Evolutionary conservation across 1,140 invertebrate species (phyloP).

Genomic region (Micrasema minimum): DNA sequence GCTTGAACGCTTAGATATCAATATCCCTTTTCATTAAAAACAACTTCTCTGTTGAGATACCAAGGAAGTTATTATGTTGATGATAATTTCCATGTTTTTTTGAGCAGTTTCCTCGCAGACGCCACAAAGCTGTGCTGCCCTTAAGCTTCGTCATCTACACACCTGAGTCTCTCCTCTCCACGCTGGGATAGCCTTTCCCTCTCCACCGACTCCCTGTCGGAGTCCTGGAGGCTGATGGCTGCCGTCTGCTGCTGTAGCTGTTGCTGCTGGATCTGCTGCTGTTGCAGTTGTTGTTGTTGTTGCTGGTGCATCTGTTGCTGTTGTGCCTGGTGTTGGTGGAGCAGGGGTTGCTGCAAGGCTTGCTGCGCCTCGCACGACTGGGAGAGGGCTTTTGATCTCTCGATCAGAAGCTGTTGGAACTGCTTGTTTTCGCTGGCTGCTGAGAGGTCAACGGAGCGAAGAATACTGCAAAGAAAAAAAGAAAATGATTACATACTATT

Average conservation of each 20-base stretch:
- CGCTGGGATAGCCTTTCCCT: slow-evolving; percentile 58
- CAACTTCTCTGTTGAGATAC: too few relatives aligned
- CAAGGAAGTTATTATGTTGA: too few relatives aligned
- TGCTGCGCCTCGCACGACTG: slow-evolving; percentile 57
- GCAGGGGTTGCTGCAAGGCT: slow-evolving; percentile 63
- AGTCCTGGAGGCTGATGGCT: slow-evolving; percentile 57
- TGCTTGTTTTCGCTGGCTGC: slow-evolving; percentile 74
- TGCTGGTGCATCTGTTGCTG: slow-evolving; percentile 62
- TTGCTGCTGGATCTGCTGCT: slow-evolving; percentile 67
- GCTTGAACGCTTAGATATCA: too few relatives aligned
- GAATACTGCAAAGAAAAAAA: slow-evolving; percentile 69
- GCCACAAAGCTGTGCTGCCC: slow-evolving; percentile 37
- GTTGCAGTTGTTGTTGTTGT: slow-evolving; percentile 55
- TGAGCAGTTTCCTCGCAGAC: slow-evolving; percentile 3
- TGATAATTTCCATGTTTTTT: too few relatives aligned
- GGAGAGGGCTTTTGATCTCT: slow-evolving; percentile 76
- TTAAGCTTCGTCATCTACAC: slow-evolving; percentile 49
- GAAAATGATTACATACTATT: not conserved
- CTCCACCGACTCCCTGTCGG: slow-evolving; percentile 59
- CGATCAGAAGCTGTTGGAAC: slow-evolving; percentile 80
- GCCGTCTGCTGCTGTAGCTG: slow-evolving; percentile 44
- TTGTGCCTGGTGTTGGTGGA: slow-evolving; percentile 48
- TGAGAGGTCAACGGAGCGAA: slow-evolving; percentile 80
- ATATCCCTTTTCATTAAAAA: too few relatives aligned
- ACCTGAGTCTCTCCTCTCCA: slow-evolving; percentile 62